Evolutionary conservation across 2,888 invertebrate genomes (phyloP).

Genomic region (Baccha elongata): DNA sequence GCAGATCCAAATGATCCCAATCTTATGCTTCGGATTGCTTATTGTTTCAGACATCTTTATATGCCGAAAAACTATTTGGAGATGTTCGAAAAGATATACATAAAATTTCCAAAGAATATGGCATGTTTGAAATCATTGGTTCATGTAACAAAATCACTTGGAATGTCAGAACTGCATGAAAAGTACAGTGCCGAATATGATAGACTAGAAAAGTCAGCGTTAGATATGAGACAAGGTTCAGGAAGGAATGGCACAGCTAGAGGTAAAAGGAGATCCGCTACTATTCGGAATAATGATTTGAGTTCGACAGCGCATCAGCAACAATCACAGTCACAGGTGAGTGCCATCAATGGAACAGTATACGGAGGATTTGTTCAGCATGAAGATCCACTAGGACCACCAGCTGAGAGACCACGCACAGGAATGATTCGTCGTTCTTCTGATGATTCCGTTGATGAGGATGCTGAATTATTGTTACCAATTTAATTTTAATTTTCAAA

Average conservation of each 20-base stretch:
- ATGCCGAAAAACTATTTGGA: slow-evolving; percentile 83
- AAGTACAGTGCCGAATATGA: slow-evolving; percentile 93
- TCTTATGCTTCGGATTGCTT: slow-evolving; percentile 93
- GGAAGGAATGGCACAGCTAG: slow-evolving; percentile 76
- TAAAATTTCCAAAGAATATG: slow-evolving; percentile 95
- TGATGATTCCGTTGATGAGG: slow-evolving; percentile 81
- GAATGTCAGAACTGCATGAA: slow-evolving; percentile 91
- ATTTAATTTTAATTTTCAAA: slow-evolving; percentile 75
- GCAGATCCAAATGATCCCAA: slow-evolving; percentile 91
- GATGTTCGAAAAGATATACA: slow-evolving; percentile 85
- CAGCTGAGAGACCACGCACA: slow-evolving; percentile 81
- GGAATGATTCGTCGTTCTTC: slow-evolving; percentile 78
- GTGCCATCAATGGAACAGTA: slow-evolving; percentile 36
- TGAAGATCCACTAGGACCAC: slow-evolving; percentile 81
- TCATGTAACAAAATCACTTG: slow-evolving; percentile 85
- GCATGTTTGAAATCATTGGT: slow-evolving; percentile 91
- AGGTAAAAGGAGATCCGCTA: slow-evolving; percentile 36
- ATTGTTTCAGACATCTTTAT: slow-evolving; percentile 91
- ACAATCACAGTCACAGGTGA: slow-evolving; percentile 66
- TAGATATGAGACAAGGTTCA: slow-evolving; percentile 75
- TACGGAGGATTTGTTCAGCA: slow-evolving; percentile 75
- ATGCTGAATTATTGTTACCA: slow-evolving; percentile 81
- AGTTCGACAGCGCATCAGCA: slow-evolving; percentile 55
- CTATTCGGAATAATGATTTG: slow-evolving; percentile 63
- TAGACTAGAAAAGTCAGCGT: slow-evolving; percentile 83